Evolutionary conservation across 2,888 invertebrate species (phyloP), one percentile per base, ranked within the genome.

Genomic region (Tridacna gigas): DNA sequence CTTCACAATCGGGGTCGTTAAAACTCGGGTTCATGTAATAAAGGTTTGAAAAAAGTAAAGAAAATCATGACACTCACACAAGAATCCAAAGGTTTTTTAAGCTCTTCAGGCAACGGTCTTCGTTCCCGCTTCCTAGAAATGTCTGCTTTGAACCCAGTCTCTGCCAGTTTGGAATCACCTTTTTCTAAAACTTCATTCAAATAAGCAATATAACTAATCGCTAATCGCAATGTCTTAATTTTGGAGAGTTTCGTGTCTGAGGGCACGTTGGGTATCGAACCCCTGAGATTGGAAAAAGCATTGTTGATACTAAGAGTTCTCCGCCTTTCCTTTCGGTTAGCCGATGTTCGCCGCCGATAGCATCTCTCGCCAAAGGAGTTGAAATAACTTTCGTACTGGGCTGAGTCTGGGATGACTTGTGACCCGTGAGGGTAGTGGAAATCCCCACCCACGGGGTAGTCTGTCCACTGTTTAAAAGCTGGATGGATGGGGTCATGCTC

Each of bases 221-320:
- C 99, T 91, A 99, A 95, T 83, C 98, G 96, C 47, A 99, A 96
- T 0, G 99, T 99, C 95, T 99, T 99, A 91, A 99, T 99, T 96
- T 98, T 96, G 20, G 98, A 98, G 47, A 99, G 95, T 95, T 99
- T 99, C 0, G 99, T 99, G 93, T 99, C 99, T 0, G 97, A 97
- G 0, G 99, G 99, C 0, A 99, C 98, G 93, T 99, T 98, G 0
- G 99, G 99, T 91, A 99, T 99, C 94, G 98, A 98, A 88, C 98
- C 98, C 20, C 99, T 95, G 0, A 99, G 95, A 92, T 98, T 97
- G 0, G 98, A 97, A 94, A 99, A 99, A 0, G 99, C 99, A 75
- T 97, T 98, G 95, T 99, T 99, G 88, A 99, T 99, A 90, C 97
- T 98, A 94, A 98, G 97, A 0, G 99, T 99, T 76, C 99, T 96